Evolutionary conservation across 2,797 vertebrate genomes (phyloP).

Genomic region (Sebastolobus altivelis): DNA sequence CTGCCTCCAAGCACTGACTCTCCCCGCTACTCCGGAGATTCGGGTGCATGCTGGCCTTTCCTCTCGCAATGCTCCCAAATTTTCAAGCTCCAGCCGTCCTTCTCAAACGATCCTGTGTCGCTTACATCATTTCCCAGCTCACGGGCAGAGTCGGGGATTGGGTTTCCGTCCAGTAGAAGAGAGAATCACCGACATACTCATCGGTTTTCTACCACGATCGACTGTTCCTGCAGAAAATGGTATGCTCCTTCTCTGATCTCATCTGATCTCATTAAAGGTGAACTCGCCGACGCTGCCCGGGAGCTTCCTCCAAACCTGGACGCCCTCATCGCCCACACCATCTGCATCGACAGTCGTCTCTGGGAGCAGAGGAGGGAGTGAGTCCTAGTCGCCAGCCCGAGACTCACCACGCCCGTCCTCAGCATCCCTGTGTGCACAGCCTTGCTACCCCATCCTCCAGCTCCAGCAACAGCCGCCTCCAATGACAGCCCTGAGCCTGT

Average conservation of each 20-base stretch:
- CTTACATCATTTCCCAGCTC: not conserved
- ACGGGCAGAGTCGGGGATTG: not conserved
- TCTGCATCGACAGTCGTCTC: not conserved
- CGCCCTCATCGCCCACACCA: not conserved
- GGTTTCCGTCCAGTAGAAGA: not conserved
- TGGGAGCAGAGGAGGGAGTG: not conserved
- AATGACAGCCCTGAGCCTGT: not conserved
- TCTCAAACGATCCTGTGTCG: not conserved
- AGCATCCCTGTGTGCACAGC: not conserved
- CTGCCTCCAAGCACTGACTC: not conserved
- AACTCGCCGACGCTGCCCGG: not conserved
- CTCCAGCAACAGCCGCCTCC: not conserved
- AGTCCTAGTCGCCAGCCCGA: not conserved
- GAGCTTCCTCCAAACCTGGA: not conserved
- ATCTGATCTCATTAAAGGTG: not conserved
- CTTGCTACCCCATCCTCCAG: not conserved
- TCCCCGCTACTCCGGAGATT: too few relatives aligned
- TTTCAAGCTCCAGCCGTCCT: not conserved
- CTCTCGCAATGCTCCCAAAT: not conserved
- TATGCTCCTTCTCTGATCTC: not conserved
- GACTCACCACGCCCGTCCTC: not conserved
- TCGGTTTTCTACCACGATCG: not conserved
- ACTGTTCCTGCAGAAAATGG: not conserved
- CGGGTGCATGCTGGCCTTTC: not conserved
- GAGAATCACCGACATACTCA: not conserved